phyloP scores from a whole-genome alignment of 2,113 vertebrate species.

The Atlantisia rogersi region DNA sequence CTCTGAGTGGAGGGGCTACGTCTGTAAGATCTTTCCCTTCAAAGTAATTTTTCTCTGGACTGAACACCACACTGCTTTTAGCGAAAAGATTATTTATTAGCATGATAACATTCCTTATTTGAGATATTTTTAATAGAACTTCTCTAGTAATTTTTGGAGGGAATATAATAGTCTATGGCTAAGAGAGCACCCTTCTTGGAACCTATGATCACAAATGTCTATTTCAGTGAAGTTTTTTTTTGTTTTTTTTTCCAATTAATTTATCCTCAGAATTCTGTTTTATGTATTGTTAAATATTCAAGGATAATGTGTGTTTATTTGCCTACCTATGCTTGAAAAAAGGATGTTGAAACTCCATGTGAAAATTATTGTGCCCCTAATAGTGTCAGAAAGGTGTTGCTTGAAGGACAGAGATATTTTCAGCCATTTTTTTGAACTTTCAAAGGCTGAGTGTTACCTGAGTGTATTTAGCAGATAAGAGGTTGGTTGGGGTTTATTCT shows the following conservation, averaged over 20 bases:
- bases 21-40: not conserved
- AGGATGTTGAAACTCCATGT: accelerated
- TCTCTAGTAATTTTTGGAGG: not conserved
- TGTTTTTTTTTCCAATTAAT: not conserved
- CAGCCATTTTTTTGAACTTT: not conserved
- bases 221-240: not conserved
- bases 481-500: not conserved
- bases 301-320: not conserved
- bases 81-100: not conserved
- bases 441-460: not conserved
- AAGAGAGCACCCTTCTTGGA: not conserved
- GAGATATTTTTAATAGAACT: not conserved
- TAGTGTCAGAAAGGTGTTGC: not conserved
- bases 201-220: not conserved
- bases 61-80: not conserved
- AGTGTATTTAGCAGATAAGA: not conserved
- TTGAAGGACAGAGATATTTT: not conserved
- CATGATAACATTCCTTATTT: not conserved
- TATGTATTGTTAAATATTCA: not conserved
- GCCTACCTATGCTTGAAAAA: not conserved
- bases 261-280: not conserved
- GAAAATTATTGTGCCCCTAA: not conserved
- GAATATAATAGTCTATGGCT: not conserved
- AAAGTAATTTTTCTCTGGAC: not conserved
- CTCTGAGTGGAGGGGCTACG: not conserved